Base-by-base conservation (phyloP, 2,797 vertebrate species). In the Gadopsis bispinosus region DNA sequence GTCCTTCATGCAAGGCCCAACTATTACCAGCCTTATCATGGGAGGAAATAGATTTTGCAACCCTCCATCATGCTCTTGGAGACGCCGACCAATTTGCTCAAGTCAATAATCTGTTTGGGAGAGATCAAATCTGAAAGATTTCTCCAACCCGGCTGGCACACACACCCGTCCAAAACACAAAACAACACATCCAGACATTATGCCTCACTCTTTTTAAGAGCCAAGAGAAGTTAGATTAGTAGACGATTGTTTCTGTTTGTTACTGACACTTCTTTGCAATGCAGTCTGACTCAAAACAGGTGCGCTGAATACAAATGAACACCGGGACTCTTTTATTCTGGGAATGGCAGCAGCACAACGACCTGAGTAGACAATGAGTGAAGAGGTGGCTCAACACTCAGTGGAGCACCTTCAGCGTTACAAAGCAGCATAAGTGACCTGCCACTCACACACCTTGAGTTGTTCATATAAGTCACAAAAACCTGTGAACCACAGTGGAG, bases 41-140 rank as follows among this genome's bases (percentile, higher is more conserved):
- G 65, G 65, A 81, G 54, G 77, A 88, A 90, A 93, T 87, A 72
- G 80, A 87, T 84, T 88, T 47, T 62, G 63, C 58, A 72, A 66
- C 72, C 47, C 74, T 81, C 80, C 78, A 78, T 80, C 69, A 80
- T 22, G 69, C 74, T 86, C 85, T 79, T 43, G 63, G 76, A 86
- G 70, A 74, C 22, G 53, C 56, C 75, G 59, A 81, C 74, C 85
- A 88, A 88, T 88, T 86, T 87, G 68, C 83, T 85, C 48, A 83
- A 83, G 84, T 92, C 87, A 85, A 89, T 94, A 87, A 87, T 88
- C 81, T 85, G 69, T 87, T 67, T 45, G 66, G 65, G 53, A 43
- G 66, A 75, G 74, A 88, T 87, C 0, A 9, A 83, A 87, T 77
- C 75, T 62, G 31, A 26, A 45, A 68, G 59, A 74, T 79, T 79